Percentiles rank a stretch among this genome's conserved stretches.
These are phyloP conservation scores for Rhinolophus sinicus DNA, from an alignment of 2,113 vertebrate species.

Conservation along the genomic window DNA sequence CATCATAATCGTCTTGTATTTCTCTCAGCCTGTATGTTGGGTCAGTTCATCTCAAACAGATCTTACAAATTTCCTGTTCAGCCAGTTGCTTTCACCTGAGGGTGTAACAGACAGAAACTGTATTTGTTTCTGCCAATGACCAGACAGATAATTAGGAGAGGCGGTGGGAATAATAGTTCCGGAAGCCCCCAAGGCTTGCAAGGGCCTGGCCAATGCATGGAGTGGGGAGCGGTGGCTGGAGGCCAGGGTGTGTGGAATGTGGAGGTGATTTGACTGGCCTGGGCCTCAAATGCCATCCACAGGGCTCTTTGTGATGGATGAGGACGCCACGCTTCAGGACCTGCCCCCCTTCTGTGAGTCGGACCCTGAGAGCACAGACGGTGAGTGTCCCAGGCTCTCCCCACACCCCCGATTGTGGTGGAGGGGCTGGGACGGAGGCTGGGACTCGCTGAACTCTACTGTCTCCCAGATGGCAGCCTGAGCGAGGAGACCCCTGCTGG, in stretches of 20 bases:
- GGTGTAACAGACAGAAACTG: neutral
- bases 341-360: constrained; percentile 79
- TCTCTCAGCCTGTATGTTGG: neutral
- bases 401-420: accelerated
- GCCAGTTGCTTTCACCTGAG: neutral
- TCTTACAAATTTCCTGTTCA: neutral
- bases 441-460: neutral
- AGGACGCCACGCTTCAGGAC: constrained; percentile 90
- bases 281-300: neutral
- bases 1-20: neutral
- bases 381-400: constrained; percentile 30
- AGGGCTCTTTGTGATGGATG: constrained; percentile 96
- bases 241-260: accelerated
- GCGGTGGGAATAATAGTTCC: neutral
- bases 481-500: constrained; percentile 89
- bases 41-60: neutral
- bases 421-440: neutral
- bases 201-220: neutral
- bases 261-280: accelerated
- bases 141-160: neutral
- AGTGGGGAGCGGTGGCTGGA: accelerated
- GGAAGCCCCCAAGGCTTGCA: neutral
- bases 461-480: constrained; percentile 84
- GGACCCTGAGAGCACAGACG: constrained; percentile 79
- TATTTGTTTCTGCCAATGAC: neutral